These are phyloP conservation scores for Pandemis cinnamomeana DNA, from an alignment of 2,888 invertebrate genomes.

Conservation along the genomic window DNA sequence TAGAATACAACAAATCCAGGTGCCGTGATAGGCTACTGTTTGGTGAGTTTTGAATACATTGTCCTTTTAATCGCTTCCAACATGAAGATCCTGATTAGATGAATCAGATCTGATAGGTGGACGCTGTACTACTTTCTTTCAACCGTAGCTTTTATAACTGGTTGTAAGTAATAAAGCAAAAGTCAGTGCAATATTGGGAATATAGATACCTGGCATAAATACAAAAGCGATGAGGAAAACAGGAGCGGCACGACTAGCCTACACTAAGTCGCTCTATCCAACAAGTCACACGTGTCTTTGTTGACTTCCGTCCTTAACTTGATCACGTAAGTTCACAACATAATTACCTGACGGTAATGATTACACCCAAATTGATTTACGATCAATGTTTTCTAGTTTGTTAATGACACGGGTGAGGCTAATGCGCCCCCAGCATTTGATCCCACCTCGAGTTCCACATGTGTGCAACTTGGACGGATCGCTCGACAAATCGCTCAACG, in stretches of 20 bases:
- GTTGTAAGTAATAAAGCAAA: too few relatives aligned
- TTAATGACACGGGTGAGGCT: not conserved
- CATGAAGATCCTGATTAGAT: too few relatives aligned
- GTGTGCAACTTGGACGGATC: constrained; percentile 15
- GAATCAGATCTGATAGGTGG: too few relatives aligned
- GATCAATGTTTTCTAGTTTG: not conserved
- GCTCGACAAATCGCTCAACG: constrained; percentile 47
- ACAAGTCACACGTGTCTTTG: too few relatives aligned
- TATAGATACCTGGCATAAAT: too few relatives aligned
- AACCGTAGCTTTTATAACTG: too few relatives aligned
- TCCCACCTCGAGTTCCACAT: not conserved
- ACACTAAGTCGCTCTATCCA: too few relatives aligned
- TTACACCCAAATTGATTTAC: not conserved
- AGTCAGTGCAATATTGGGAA: too few relatives aligned
- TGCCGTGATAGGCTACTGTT: not conserved
- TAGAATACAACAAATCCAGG: not conserved
- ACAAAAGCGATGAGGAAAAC: too few relatives aligned
- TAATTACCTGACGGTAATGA: not conserved
- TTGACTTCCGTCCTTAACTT: not conserved
- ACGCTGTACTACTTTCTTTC: too few relatives aligned
- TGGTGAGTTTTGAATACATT: not conserved
- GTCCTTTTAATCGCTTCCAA: too few relatives aligned
- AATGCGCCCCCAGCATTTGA: constrained; percentile 9
- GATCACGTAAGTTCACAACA: not conserved
- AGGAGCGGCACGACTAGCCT: too few relatives aligned